Evolutionary conservation across 2,113 vertebrate genomes (phyloP).

Genomic region (Zosterops hypoxanthus): DNA sequence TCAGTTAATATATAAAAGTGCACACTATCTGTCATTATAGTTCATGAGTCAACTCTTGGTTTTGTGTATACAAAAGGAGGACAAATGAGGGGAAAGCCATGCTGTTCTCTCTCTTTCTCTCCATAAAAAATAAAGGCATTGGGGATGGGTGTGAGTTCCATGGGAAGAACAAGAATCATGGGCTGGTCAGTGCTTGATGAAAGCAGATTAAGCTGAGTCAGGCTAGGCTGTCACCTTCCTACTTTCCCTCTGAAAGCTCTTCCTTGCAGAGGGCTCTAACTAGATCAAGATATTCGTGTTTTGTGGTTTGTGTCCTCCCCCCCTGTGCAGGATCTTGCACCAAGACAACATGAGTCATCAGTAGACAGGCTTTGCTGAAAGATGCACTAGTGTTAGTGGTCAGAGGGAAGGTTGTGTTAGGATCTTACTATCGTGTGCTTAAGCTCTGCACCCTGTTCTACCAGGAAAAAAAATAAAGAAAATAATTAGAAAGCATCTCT

Average conservation of each 20-base stretch:
- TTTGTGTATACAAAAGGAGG: neutral
- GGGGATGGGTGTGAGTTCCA: neutral
- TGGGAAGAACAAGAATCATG: neutral
- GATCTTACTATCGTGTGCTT: neutral
- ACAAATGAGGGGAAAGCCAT: neutral
- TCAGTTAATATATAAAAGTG: neutral
- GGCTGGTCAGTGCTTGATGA: neutral
- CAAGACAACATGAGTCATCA: neutral
- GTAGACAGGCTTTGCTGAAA: neutral
- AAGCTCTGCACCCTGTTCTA: neutral
- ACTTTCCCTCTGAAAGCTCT: neutral
- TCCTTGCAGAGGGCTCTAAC: neutral
- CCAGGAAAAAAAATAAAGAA: rapidly evolving
- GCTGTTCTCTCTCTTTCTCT: neutral
- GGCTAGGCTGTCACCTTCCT: neutral
- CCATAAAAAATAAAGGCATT: neutral
- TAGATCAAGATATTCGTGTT: neutral
- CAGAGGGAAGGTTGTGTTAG: neutral
- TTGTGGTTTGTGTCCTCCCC: neutral
- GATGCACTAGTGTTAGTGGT: neutral
- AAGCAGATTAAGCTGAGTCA: neutral
- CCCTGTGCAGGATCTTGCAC: neutral
- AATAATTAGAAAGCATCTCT: neutral
- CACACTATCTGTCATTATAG: neutral
- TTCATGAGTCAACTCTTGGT: neutral